Evolutionary conservation across 2,797 vertebrate species (phyloP).

Genomic region (Halcyon leucocephala): DNA sequence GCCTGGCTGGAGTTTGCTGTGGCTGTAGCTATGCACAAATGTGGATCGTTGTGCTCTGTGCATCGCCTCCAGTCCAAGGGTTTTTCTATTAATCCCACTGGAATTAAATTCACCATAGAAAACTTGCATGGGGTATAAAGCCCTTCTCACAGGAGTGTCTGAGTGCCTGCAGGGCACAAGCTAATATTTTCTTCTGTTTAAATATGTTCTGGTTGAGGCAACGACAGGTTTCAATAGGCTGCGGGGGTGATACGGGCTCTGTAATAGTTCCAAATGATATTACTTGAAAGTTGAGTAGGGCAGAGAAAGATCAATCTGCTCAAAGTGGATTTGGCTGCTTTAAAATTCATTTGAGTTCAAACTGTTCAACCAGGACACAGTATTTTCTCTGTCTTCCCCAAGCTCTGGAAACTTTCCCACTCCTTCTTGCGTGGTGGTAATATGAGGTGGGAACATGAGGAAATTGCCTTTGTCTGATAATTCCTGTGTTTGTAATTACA

Average conservation of each 20-base stretch:
- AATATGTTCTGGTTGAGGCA: background rate
- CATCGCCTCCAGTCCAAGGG: background rate
- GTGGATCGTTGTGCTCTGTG: background rate
- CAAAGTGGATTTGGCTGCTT: background rate
- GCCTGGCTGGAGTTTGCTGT: background rate
- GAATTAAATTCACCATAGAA: background rate
- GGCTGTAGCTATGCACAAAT: background rate
- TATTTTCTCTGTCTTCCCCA: background rate
- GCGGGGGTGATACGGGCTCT: accelerated
- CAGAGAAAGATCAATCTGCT: background rate
- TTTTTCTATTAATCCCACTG: background rate
- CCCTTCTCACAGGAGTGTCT: background rate
- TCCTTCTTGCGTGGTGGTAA: background rate
- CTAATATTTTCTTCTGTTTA: background rate
- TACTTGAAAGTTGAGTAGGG: background rate
- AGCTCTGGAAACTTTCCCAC: background rate
- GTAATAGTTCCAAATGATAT: background rate
- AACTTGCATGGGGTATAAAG: background rate
- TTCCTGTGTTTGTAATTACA: background rate
- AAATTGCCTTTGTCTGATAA: background rate
- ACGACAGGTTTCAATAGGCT: background rate
- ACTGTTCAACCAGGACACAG: background rate
- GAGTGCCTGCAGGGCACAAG: background rate
- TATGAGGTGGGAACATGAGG: background rate
- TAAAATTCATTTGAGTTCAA: background rate